These are phyloP conservation scores for Heloderma charlesbogerti DNA, from an alignment of 2,113 vertebrate genomes.

Conservation along the genomic window DNA sequence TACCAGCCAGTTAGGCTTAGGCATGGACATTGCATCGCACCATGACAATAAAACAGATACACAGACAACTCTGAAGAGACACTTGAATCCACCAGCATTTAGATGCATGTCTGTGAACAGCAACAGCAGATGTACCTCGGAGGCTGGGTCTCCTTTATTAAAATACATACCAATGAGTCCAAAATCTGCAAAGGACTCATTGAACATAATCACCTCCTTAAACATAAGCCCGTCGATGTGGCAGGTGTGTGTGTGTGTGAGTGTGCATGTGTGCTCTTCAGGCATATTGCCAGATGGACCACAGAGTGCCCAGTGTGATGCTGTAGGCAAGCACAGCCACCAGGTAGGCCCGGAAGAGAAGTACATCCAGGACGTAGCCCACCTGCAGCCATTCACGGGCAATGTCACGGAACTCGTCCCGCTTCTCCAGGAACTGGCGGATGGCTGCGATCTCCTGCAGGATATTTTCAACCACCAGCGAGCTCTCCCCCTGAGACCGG, in stretches of 20 bases:
- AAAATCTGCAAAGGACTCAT: fast-evolving
- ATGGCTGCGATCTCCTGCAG: slow-evolving; percentile 88
- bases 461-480: slow-evolving; percentile 74
- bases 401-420: slow-evolving; percentile 84
- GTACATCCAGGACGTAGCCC: slow-evolving; percentile 90
- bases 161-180: fast-evolving
- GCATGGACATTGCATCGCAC: background rate
- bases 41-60: no score
- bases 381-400: slow-evolving; percentile 95
- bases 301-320: slow-evolving; percentile 89
- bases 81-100: background rate
- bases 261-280: slow-evolving; percentile 52
- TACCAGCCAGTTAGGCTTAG: background rate
- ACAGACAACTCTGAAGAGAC: background rate
- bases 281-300: slow-evolving; percentile 92
- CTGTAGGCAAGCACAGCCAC: slow-evolving; percentile 88
- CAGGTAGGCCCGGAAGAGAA: slow-evolving; percentile 93
- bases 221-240: fast-evolving
- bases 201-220: no score
- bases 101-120: background rate
- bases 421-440: slow-evolving; percentile 88
- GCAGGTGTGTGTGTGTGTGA: fast-evolving
- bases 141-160: background rate
- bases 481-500: slow-evolving; percentile 61
- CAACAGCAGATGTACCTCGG: background rate